Conservation (phyloP, 1,140 invertebrate genomes). For the Probaryconus sp. region DNA sequence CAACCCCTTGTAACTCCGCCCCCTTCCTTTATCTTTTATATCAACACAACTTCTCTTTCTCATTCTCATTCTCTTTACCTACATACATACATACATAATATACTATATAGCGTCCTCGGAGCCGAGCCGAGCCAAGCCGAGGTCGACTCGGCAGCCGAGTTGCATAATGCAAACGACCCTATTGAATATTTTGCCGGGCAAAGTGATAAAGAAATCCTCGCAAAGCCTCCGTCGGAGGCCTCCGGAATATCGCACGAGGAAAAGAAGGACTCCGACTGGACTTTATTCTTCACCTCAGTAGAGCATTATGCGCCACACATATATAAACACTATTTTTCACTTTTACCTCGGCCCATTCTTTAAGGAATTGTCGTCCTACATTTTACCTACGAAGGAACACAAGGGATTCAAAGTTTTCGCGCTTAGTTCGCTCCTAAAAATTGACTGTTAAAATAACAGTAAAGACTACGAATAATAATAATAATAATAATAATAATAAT, state of each 20-base stretch:
- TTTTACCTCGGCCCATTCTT: slow-evolving; percentile 4
- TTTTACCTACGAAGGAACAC: too few relatives aligned
- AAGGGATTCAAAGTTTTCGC: too few relatives aligned
- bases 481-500: too few relatives aligned
- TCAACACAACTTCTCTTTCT: slow-evolving; percentile 32
- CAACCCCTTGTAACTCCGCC: slow-evolving; percentile 53
- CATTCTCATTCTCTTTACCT: slow-evolving; percentile 59
- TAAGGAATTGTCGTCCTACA: slow-evolving; percentile 15
- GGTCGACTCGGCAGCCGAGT: slow-evolving; percentile 59
- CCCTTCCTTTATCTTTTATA: slow-evolving; percentile 31
- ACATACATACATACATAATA: slow-evolving; percentile 62
- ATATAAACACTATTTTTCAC: slow-evolving; percentile 48
- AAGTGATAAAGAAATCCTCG: slow-evolving; percentile 70
- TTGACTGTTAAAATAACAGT: too few relatives aligned
- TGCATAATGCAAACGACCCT: slow-evolving; percentile 71
- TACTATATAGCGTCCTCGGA: slow-evolving; percentile 54
- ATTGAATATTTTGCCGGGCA: slow-evolving; percentile 69
- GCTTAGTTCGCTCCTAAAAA: too few relatives aligned
- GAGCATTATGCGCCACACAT: slow-evolving; percentile 52
- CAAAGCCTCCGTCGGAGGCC: slow-evolving; percentile 55
- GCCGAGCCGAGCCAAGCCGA: slow-evolving; percentile 35
- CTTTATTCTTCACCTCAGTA: slow-evolving; percentile 56
- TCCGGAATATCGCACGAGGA: slow-evolving; percentile 62
- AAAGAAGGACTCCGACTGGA: slow-evolving; percentile 53
- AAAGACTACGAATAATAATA: too few relatives aligned